A percentile compares a stretch with the other conserved stretches of the same genome.
Evolutionary conservation across 2,113 vertebrate species (phyloP).

Genomic region (Regulus satrapa): DNA sequence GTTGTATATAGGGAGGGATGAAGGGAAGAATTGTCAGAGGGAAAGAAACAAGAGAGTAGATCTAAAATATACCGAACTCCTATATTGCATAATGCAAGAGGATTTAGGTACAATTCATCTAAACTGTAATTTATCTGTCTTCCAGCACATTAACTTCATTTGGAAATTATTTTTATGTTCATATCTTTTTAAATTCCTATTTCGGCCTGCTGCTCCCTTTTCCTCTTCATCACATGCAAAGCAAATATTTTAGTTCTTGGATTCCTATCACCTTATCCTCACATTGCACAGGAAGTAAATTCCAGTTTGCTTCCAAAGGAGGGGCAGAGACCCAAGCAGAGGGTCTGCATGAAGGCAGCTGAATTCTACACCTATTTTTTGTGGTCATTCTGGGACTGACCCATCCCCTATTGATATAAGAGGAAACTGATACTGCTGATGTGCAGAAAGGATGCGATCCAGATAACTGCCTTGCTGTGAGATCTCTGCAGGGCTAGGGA

Average conservation of each 20-base stretch:
- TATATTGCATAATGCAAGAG: neutral
- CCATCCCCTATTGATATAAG: no score
- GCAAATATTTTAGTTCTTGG: neutral
- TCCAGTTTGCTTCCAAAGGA: neutral
- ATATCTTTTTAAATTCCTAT: neutral
- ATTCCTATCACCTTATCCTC: neutral
- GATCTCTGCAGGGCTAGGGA: neutral
- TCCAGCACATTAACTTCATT: neutral
- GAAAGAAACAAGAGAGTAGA: neutral
- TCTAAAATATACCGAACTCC: neutral
- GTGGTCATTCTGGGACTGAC: rapidly evolving
- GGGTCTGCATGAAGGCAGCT: neutral
- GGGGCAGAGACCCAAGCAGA: neutral
- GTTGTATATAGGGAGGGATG: neutral
- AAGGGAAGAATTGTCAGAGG: neutral
- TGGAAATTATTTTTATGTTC: neutral
- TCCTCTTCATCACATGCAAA: neutral
- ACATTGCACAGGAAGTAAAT: neutral
- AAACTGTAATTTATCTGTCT: neutral
- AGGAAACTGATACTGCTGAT: neutral
- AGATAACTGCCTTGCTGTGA: neutral
- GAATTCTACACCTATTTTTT: neutral
- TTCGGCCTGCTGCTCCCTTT: neutral
- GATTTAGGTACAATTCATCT: neutral
- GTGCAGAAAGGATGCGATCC: neutral